A percentile compares a stretch with the other conserved stretches of the same genome.
Conservation (phyloP, 2,888 invertebrate species). For the Pseudanteris insignis region DNA sequence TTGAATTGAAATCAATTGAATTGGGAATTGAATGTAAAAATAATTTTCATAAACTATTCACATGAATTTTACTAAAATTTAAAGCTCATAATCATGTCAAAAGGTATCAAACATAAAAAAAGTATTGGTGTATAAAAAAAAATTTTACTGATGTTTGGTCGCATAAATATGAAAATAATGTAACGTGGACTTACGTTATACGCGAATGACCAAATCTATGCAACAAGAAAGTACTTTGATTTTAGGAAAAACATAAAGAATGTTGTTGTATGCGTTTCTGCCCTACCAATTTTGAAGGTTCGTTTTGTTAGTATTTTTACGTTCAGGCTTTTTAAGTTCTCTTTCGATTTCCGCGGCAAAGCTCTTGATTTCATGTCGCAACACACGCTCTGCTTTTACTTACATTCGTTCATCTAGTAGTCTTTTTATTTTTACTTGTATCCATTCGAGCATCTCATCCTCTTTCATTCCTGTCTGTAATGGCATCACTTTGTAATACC, state of each 20-base stretch:
- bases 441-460: constrained; percentile 41
- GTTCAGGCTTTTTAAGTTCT: constrained; percentile 11
- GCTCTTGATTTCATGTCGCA: constrained; percentile 34
- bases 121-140: neutral
- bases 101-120: neutral
- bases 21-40: too few species aligned
- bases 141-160: too few species aligned
- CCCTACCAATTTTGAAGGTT: constrained; percentile 23
- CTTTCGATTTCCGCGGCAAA: constrained; percentile 14
- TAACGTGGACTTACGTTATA: too few species aligned
- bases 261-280: constrained; percentile 16
- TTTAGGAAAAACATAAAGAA: constrained; percentile 17
- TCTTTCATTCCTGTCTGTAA: constrained; percentile 40
- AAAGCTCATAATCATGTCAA: too few species aligned
- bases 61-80: too few species aligned
- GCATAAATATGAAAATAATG: too few species aligned
- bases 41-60: too few species aligned
- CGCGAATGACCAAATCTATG: too few species aligned
- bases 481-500: constrained; percentile 42
- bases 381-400: constrained; percentile 32
- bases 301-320: constrained; percentile 20
- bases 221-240: too few species aligned
- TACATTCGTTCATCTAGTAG: constrained; percentile 28
- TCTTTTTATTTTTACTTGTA: constrained; percentile 36
- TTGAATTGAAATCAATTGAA: too few species aligned